These are phyloP conservation scores for Choristoneura rosaceana DNA, from an alignment of 2,888 invertebrate species.

Conservation along the genomic window DNA sequence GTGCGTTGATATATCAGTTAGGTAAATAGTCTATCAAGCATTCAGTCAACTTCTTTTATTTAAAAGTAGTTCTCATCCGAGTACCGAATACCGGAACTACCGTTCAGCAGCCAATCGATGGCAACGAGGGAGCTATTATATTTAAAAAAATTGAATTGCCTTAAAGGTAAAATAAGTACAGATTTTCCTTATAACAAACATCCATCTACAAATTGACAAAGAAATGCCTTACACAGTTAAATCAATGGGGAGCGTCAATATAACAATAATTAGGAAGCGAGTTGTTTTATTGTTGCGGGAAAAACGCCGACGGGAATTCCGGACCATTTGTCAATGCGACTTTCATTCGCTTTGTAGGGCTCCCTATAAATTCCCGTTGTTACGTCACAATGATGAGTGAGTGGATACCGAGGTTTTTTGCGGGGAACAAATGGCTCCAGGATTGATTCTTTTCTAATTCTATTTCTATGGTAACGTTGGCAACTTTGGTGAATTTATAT, in stretches of 20 bases:
- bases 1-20: too few species aligned
- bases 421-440: background rate
- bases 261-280: constrained; percentile 38
- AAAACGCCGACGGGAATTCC: constrained; percentile 34
- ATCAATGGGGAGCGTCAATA: constrained; percentile 37
- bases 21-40: too few species aligned
- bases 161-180: too few species aligned
- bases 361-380: constrained; percentile 39
- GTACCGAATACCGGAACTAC: too few species aligned
- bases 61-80: too few species aligned
- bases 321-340: constrained; percentile 39
- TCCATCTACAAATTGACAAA: constrained; percentile 7
- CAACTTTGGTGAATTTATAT: background rate
- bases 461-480: background rate
- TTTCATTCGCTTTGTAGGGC: constrained; percentile 41
- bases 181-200: background rate
- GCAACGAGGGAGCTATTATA: too few species aligned
- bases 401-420: constrained; percentile 32
- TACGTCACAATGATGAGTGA: constrained; percentile 27
- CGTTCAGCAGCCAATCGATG: too few species aligned
- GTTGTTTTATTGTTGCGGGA: constrained; percentile 36
- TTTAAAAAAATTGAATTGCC: too few species aligned
- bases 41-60: too few species aligned
- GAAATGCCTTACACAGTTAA: constrained; percentile 32
- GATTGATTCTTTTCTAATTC: background rate